phyloP scores from a whole-genome alignment of 1,140 invertebrate genomes.

The Polypedilum vanderplanki region DNA sequence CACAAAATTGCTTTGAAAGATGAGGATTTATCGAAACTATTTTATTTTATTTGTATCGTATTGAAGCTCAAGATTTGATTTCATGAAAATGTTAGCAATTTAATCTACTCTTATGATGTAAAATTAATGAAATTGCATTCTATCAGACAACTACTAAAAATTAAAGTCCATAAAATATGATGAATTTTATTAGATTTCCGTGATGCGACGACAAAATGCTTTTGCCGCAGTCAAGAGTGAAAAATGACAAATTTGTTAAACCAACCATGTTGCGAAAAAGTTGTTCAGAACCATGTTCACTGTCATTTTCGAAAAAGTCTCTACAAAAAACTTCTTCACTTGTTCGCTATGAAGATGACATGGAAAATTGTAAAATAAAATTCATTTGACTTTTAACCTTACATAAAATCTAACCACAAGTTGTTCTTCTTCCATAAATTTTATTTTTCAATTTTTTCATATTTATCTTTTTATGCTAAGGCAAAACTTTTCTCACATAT shows the following conservation, averaged over 20 bases:
- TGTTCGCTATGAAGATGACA: not conserved
- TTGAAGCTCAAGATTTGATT: too few species aligned
- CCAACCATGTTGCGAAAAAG: not conserved
- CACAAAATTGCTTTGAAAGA: too few species aligned
- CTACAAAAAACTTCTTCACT: not conserved
- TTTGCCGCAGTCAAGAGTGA: not conserved
- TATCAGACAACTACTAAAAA: too few species aligned
- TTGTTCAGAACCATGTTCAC: not conserved
- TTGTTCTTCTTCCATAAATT: not conserved
- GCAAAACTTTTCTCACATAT: not conserved
- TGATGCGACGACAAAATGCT: conserved; percentile 2
- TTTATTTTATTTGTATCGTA: too few species aligned
- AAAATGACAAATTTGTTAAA: not conserved
- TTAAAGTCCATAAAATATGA: not conserved
- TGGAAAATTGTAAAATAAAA: not conserved
- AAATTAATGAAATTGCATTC: too few species aligned
- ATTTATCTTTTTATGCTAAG: not conserved
- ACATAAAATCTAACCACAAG: too few species aligned
- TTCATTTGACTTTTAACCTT: not conserved
- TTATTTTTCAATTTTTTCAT: not conserved
- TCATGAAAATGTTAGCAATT: too few species aligned
- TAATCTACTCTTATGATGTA: too few species aligned
- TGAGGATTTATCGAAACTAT: too few species aligned
- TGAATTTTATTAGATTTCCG: conserved; percentile 19
- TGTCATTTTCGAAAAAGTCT: not conserved